Conservation (phyloP, 2,888 invertebrate species). For the Thysanoteuthis rhombus region DNA sequence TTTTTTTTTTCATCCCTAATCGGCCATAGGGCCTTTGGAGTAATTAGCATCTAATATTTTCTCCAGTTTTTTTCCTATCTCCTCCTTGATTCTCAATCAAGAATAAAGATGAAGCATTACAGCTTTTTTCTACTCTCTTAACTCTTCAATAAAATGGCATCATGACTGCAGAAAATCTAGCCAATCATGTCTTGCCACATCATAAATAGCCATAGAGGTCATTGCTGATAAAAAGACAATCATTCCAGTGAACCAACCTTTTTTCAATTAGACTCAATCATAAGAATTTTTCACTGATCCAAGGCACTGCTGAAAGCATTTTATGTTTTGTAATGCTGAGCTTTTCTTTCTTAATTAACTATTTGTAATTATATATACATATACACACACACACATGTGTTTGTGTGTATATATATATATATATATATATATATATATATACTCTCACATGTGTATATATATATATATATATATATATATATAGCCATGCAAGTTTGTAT, state of each 20-base stretch:
- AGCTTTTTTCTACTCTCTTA: background rate
- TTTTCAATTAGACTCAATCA: background rate
- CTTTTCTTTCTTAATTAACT: slow-evolving; percentile 12
- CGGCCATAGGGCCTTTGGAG: background rate
- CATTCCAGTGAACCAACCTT: background rate
- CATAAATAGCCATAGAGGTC: background rate
- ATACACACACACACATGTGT: no score
- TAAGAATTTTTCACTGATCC: background rate
- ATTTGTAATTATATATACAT: background rate
- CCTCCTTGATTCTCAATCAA: background rate
- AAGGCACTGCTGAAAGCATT: background rate
- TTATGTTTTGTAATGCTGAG: background rate
- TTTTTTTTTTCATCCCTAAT: background rate
- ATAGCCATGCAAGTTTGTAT: accelerated
- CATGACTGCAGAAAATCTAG: background rate
- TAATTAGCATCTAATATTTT: background rate
- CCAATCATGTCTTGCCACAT: background rate
- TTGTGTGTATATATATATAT: background rate
- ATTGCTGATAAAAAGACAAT: slow-evolving; percentile 12
- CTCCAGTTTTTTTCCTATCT: background rate
- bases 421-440: background rate
- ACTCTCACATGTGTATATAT: background rate
- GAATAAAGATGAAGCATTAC: background rate
- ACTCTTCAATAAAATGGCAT: background rate
- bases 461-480: background rate